These are phyloP conservation scores for Linnaemya vulpina DNA, from an alignment of 2,888 invertebrate genomes.

Conservation along the genomic window DNA sequence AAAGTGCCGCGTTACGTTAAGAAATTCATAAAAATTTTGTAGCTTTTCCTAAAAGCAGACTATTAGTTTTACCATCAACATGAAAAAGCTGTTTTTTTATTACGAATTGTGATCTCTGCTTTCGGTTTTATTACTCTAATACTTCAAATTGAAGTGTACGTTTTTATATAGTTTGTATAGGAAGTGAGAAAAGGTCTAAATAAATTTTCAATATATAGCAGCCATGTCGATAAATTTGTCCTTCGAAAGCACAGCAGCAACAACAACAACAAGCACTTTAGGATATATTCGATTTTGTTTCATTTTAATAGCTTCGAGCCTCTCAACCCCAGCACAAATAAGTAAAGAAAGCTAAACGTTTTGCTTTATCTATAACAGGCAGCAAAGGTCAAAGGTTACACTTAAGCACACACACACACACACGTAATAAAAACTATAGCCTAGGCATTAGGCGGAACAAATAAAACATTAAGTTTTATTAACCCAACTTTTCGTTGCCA, in stretches of 20 bases:
- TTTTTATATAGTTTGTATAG: not conserved
- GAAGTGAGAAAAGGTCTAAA: not conserved
- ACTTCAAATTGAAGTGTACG: not conserved
- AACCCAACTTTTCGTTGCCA: not conserved
- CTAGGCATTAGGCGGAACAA: conserved; percentile 1
- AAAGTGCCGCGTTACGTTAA: too few relatives aligned
- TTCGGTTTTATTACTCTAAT: not conserved
- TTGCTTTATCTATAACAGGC: conserved; percentile 19
- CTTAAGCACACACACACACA: not conserved
- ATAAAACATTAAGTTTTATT: not conserved
- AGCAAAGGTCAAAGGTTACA: conserved; percentile 39
- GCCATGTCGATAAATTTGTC: not conserved
- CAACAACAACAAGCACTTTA: not conserved
- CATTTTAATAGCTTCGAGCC: not conserved
- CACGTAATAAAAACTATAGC: not conserved
- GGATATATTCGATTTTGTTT: not conserved
- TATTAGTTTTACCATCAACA: not conserved
- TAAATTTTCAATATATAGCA: not conserved
- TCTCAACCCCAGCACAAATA: not conserved
- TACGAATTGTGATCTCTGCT: not conserved
- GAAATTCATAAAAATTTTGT: not conserved
- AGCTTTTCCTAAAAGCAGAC: not conserved
- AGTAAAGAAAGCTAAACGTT: not conserved
- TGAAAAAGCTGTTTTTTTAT: not conserved
- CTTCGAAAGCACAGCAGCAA: not conserved